Conservation (phyloP, 2,113 vertebrate species). For the Alosa alosa region DNA sequence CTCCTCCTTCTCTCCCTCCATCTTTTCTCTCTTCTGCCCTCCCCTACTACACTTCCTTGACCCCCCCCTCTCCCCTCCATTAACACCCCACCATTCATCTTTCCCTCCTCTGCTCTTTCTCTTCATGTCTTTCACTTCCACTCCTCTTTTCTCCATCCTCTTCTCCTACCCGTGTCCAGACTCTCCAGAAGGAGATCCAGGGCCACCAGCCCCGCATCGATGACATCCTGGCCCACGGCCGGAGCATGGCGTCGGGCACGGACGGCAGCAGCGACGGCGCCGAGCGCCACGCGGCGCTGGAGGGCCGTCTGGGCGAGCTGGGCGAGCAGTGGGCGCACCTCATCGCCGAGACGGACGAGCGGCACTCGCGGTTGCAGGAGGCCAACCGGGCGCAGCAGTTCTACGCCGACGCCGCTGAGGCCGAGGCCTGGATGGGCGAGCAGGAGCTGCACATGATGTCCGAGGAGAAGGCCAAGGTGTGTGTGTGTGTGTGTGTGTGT, state of each 20-base stretch:
- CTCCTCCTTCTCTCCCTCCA: not conserved
- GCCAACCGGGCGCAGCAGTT: constrained; percentile 88
- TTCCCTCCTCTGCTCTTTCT: not conserved
- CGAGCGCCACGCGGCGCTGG: constrained; percentile 69
- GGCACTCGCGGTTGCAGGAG: constrained; percentile 75
- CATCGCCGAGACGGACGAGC: constrained; percentile 75
- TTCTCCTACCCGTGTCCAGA: constrained; percentile 63
- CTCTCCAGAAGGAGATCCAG: constrained; percentile 90
- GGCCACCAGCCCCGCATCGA: constrained; percentile 89
- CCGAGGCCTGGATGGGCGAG: constrained; percentile 94
- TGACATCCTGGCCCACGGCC: constrained; percentile 77
- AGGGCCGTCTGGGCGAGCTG: constrained; percentile 75
- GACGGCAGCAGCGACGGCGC: constrained; percentile 55
- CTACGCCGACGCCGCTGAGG: constrained; percentile 84
- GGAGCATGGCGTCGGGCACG: constrained; percentile 61
- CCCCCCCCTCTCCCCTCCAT: not conserved
- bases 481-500: constrained; percentile 45
- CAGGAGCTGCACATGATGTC: constrained; percentile 96
- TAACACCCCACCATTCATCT: not conserved
- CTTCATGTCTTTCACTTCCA: not conserved
- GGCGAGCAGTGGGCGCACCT: constrained; percentile 80
- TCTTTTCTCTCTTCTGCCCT: not conserved
- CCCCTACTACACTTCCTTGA: not conserved
- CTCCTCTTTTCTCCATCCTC: not conserved
- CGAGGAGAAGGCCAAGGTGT: constrained; percentile 91